Evolutionary conservation across 1,140 invertebrate genomes (phyloP).

Genomic region (Schlechtendalia chinensis): DNA sequence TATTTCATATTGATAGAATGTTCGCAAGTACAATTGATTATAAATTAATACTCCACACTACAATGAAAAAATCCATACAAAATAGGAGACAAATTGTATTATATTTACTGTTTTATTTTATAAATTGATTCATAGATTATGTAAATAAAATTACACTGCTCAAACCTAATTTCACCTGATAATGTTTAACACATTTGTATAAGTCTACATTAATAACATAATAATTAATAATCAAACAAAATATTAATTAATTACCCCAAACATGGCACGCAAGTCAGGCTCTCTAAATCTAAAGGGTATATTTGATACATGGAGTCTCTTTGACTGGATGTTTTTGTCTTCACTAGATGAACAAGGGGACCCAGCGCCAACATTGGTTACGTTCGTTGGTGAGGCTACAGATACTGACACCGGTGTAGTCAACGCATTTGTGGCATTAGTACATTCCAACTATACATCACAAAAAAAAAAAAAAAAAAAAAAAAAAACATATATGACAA

Average conservation of each 20-base stretch:
- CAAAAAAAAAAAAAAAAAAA: conserved; percentile 44
- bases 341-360: conserved; percentile 53
- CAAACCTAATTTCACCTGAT: conserved; percentile 4
- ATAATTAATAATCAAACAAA: conserved; percentile 29
- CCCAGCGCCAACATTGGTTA: conserved; percentile 53
- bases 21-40: too few relatives aligned
- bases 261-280: conserved; percentile 94
- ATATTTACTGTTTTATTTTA: too few relatives aligned
- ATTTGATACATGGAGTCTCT: conserved; percentile 92
- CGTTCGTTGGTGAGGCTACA: conserved; percentile 50
- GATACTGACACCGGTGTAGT: conserved; percentile 52
- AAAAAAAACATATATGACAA: conserved; percentile 54
- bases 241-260: conserved; percentile 77
- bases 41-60: too few relatives aligned
- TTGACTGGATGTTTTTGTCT: conserved; percentile 68
- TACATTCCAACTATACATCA: conserved; percentile 53
- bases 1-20: too few relatives aligned
- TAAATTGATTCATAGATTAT: too few relatives aligned
- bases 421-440: conserved; percentile 52
- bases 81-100: too few relatives aligned
- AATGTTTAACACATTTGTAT: conserved; percentile 1
- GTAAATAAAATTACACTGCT: not conserved
- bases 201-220: conserved; percentile 33
- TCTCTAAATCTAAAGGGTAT: conserved; percentile 98
- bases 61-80: too few relatives aligned